Conservation (phyloP, 2,797 vertebrate species). For the Taeniopygia guttata region DNA sequence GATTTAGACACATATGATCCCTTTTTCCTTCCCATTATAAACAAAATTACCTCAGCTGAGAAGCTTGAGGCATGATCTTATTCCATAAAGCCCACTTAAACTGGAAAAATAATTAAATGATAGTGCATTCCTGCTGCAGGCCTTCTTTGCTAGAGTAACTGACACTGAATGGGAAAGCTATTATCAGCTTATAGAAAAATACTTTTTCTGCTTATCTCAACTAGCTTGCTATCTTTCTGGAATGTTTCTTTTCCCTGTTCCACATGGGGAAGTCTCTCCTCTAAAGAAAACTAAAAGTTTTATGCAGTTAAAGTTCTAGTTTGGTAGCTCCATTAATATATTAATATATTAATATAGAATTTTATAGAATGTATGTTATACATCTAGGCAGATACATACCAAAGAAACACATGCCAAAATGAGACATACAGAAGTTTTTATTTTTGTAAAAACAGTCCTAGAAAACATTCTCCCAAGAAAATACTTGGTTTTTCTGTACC, state of each 20-base stretch:
- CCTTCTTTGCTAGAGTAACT: neutral
- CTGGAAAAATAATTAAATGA: slow-evolving; percentile 52
- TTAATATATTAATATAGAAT: neutral
- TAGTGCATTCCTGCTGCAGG: neutral
- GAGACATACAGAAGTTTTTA: neutral
- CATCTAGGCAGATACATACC: neutral
- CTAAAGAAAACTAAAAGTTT: neutral
- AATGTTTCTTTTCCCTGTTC: neutral
- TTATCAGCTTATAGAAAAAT: slow-evolving; percentile 8
- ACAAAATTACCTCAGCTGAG: slow-evolving; percentile 4
- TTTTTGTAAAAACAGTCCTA: neutral
- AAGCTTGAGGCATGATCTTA: slow-evolving; percentile 11
- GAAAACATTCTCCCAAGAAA: neutral
- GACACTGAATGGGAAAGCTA: slow-evolving; percentile 14
- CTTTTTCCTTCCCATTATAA: neutral
- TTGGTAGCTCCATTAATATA: neutral
- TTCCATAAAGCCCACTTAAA: slow-evolving; percentile 44
- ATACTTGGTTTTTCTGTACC: neutral
- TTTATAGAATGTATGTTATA: neutral
- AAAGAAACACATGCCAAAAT: neutral
- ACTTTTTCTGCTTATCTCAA: neutral
- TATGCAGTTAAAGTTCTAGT: neutral
- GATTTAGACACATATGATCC: neutral
- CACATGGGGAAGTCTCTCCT: neutral
- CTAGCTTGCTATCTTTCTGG: neutral